A percentile compares a stretch with the other conserved stretches of the same genome.
Conservation (phyloP, 2,797 vertebrate species). For the Chaenodraco wilsoni region DNA sequence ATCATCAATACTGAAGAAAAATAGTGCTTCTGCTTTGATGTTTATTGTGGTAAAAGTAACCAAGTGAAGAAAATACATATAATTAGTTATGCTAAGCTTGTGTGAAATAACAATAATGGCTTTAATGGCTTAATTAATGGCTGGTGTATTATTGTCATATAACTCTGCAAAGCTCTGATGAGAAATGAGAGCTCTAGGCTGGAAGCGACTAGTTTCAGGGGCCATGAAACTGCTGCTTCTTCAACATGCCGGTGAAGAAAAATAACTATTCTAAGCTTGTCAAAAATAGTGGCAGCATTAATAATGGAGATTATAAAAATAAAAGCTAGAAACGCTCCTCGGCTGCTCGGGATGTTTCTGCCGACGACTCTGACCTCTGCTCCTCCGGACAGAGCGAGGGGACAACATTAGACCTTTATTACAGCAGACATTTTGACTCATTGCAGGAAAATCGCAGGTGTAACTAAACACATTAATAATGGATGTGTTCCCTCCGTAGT, state of each 20-base stretch:
- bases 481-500: slow-evolving; percentile 4
- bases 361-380: too few species aligned
- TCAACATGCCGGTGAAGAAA: slow-evolving; percentile 40
- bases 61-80: slow-evolving; percentile 14
- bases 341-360: too few species aligned
- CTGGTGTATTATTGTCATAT: slow-evolving; percentile 35
- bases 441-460: slow-evolving; percentile 1
- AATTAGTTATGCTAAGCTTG: slow-evolving; percentile 12
- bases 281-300: slow-evolving; percentile 34
- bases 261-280: slow-evolving; percentile 9
- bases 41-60: not conserved
- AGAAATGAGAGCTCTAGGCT: slow-evolving; percentile 22
- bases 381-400: not conserved
- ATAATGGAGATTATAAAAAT: slow-evolving; percentile 2
- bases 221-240: slow-evolving; percentile 8
- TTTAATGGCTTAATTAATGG: too few species aligned
- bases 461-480: slow-evolving; percentile 8
- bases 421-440: not conserved
- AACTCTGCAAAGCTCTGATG: slow-evolving; percentile 10
- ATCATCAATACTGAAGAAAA: too few species aligned
- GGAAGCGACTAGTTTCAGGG: slow-evolving; percentile 21
- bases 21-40: not conserved
- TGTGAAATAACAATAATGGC: slow-evolving; percentile 28
- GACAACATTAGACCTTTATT: not conserved
- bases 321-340: too few species aligned